phyloP scores from a whole-genome alignment of 2,888 invertebrate genomes.

The Ectemnius lituratus region DNA sequence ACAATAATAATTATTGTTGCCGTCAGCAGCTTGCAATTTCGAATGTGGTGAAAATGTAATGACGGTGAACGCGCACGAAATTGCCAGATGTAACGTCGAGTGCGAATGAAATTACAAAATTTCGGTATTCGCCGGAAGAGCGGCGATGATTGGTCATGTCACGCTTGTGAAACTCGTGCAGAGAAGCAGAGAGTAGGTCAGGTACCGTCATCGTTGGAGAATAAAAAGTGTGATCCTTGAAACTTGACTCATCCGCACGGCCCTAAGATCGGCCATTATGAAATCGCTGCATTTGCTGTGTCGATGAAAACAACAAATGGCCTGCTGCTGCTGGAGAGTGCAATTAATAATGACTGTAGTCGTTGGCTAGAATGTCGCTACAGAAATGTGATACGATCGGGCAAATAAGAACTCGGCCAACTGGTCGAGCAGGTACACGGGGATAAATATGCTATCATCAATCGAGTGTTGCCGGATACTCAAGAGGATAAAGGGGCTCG shows the following conservation, averaged over 20 bases:
- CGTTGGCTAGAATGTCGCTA: too few relatives aligned
- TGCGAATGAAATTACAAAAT: slow-evolving; percentile 8
- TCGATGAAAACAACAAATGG: too few relatives aligned
- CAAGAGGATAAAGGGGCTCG: too few relatives aligned
- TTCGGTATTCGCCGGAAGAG: background rate
- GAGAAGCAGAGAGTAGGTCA: background rate
- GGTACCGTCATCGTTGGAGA: background rate
- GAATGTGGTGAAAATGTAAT: background rate
- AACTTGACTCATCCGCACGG: slow-evolving; percentile 5
- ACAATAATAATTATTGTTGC: background rate
- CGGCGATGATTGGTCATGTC: background rate
- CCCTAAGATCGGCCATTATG: too few relatives aligned
- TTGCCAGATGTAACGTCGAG: background rate
- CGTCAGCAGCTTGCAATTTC: background rate
- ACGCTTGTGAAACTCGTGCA: background rate
- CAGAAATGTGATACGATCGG: too few relatives aligned
- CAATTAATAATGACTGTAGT: too few relatives aligned
- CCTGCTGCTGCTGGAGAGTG: too few relatives aligned
- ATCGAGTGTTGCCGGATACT: too few relatives aligned
- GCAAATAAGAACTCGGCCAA: too few relatives aligned
- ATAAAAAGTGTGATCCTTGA: background rate
- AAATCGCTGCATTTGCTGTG: too few relatives aligned
- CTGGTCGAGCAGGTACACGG: too few relatives aligned
- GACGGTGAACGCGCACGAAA: background rate
- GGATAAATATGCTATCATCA: too few relatives aligned